Evolutionary conservation across 2,888 invertebrate species (phyloP), one percentile per base, ranked within the genome.

Genomic region (Mesorhabditis spiculigera): DNA sequence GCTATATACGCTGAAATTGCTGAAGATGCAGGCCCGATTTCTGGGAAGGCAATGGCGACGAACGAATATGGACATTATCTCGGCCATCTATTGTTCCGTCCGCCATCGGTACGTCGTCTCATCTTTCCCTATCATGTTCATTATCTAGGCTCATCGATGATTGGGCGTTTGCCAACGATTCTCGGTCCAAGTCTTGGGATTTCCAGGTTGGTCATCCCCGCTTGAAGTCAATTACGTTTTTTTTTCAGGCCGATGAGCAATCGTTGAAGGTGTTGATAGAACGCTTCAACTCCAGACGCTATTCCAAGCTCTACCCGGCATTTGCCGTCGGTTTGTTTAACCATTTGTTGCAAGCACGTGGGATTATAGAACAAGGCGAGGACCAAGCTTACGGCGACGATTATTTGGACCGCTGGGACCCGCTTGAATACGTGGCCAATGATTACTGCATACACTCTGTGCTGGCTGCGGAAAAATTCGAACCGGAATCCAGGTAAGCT

Each of bases 61-160:
- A 87, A 93, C 94, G 1, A 98, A 99, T 87, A 98, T 99, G 96
- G 97, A 96, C 87, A 95, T 95, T 0, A 94, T 99, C 88, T 96
- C 96, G 86, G 95, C 96, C 71, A 99, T 99, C 86, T 99, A 98
- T 87, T 92, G 94, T 71, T 96, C 97, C 89, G 89, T 90, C 6
- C 82, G 89, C 42, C 90, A 90, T 81, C 79, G 89, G 69, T 80
- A 45, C 13, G 65, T 4, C 41, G 16, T 62, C 45, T 28, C 16
- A 58, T 10, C 42, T 41, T 16, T 63, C 16, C n/a, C 5, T 65
- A 4, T 63, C 10, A n/a, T 13, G 28, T 16, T 63, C 13, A 65
- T 10, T 42, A 70, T 75, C 13, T 66, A 78, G 96, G 69, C 89
- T 98, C 63, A 97, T 96, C 85, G 98, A 99, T 86, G 98, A 99